These are phyloP conservation scores for Drosophila serrata DNA, from an alignment of 1,140 invertebrate species.

Conservation along the genomic window DNA sequence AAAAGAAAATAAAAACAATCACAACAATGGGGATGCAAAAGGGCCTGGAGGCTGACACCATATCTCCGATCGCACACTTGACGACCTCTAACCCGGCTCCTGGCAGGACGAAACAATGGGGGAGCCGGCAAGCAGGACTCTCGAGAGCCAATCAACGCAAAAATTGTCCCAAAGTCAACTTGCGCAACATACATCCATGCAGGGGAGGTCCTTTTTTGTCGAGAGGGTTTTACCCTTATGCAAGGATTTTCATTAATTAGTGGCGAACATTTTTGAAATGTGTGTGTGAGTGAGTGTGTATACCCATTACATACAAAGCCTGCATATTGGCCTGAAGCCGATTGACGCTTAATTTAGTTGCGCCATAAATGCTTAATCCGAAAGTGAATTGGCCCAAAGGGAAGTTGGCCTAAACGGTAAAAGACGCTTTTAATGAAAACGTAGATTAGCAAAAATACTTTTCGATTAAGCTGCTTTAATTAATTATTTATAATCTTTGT, in stretches of 20 bases:
- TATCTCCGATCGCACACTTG: constrained; percentile 39
- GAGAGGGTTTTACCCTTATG: constrained; percentile 11
- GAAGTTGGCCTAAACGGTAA: not conserved
- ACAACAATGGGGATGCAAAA: constrained; percentile 17
- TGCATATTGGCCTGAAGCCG: constrained; percentile 12
- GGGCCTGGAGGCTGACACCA: not conserved
- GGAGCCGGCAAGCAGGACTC: constrained; percentile 25
- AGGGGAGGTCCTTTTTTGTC: not conserved
- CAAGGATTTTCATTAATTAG: constrained; percentile 37
- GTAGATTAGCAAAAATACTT: not conserved
- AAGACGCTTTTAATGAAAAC: not conserved
- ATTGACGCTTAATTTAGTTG: constrained; percentile 31
- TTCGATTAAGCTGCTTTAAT: not conserved
- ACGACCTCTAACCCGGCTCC: constrained; percentile 5
- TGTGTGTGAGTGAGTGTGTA: too few relatives aligned
- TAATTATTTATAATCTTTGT: not conserved
- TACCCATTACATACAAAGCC: constrained; percentile 1
- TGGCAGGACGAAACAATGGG: constrained; percentile 46
- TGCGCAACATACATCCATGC: constrained; percentile 20
- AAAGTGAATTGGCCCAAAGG: not conserved
- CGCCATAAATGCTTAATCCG: constrained; percentile 9
- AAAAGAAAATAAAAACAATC: constrained; percentile 41
- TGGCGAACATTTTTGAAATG: not conserved
- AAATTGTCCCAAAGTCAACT: constrained; percentile 40
- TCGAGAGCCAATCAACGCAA: constrained; percentile 72